These are phyloP conservation scores for Hyla sarda DNA, from an alignment of 2,113 vertebrate genomes.

Conservation along the genomic window DNA sequence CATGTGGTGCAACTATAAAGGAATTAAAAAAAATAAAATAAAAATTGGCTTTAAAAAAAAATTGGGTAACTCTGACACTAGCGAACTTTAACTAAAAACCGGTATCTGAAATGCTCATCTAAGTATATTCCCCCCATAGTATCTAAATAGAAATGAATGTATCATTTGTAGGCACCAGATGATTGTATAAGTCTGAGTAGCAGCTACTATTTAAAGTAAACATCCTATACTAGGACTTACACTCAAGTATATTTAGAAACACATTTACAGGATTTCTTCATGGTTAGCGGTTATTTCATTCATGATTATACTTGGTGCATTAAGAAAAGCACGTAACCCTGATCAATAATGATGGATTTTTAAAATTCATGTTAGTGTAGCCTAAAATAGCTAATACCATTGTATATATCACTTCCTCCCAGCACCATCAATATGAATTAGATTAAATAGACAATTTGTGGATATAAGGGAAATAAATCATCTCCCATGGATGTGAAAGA, in stretches of 20 bases:
- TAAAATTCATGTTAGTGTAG: slow-evolving; percentile 11
- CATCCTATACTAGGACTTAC: background rate
- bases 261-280: slow-evolving; percentile 1
- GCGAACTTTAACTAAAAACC: too few relatives aligned
- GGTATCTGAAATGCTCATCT: too few relatives aligned
- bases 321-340: slow-evolving; percentile 35
- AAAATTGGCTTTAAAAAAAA: too few relatives aligned
- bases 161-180: too few relatives aligned
- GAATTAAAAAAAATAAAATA: background rate
- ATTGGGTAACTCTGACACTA: too few relatives aligned
- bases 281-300: slow-evolving; percentile 27
- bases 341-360: slow-evolving; percentile 51
- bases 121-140: too few relatives aligned
- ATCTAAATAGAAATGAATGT: too few relatives aligned
- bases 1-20: too few relatives aligned
- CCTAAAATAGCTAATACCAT: slow-evolving; percentile 45
- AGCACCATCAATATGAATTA: slow-evolving; percentile 42
- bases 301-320: slow-evolving; percentile 44
- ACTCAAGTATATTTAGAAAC: slow-evolving; percentile 43
- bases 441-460: slow-evolving; percentile 41
- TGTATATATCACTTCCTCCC: slow-evolving; percentile 19
- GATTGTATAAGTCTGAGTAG: too few relatives aligned
- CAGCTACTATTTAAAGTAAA: too few relatives aligned
- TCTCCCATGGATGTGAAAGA: slow-evolving; percentile 19
- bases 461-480: slow-evolving; percentile 30